Evolutionary conservation across 2,888 invertebrate species (phyloP).

Genomic region (Ashinkailepas kermadecensis): DNA sequence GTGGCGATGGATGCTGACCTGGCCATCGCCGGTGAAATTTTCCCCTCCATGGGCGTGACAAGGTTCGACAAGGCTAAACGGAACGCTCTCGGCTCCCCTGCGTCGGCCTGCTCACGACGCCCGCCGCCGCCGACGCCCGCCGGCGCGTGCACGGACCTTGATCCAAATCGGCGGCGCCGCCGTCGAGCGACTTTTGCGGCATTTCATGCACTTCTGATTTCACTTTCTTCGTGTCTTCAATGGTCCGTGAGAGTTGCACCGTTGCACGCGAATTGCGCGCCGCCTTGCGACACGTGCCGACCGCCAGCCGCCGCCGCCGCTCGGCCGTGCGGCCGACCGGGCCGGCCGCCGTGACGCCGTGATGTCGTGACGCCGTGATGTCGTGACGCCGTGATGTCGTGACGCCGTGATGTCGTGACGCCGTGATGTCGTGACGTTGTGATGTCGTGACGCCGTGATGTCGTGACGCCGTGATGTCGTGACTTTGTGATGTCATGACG

Average conservation of each 20-base stretch:
- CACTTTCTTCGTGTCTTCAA: constrained; percentile 20
- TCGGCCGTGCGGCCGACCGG: background rate
- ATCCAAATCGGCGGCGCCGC: background rate
- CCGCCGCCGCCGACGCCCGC: background rate
- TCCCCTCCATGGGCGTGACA: background rate
- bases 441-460: too few relatives aligned
- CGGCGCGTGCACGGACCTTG: background rate
- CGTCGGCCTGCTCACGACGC: background rate
- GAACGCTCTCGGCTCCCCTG: background rate
- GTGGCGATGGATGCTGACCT: background rate
- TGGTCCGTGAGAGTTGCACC: background rate
- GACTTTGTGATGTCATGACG: too few relatives aligned
- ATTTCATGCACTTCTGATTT: constrained; percentile 21
- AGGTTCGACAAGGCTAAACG: background rate
- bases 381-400: too few relatives aligned
- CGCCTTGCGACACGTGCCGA: background rate
- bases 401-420: too few relatives aligned
- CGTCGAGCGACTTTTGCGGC: constrained; percentile 6
- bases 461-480: too few relatives aligned
- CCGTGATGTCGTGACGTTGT: too few relatives aligned
- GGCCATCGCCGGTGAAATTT: background rate
- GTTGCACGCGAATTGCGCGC: constrained; percentile 16
- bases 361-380: too few relatives aligned
- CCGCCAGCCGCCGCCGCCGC: background rate
- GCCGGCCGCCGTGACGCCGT: background rate